Conservation (phyloP, 2,888 invertebrate genomes). For the Aporophyla nigra region DNA sequence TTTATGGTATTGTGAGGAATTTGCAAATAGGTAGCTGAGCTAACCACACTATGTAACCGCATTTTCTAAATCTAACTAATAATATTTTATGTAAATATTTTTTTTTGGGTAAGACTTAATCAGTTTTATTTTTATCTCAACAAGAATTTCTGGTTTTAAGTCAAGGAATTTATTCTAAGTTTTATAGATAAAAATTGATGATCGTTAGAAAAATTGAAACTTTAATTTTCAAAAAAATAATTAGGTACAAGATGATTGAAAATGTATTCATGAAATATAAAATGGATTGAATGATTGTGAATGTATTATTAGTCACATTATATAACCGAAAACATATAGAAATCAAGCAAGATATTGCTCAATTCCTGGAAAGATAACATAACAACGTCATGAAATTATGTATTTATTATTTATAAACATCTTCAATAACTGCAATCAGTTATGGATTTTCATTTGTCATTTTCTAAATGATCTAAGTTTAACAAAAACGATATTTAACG, state of each 20-base stretch:
- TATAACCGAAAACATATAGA: neutral
- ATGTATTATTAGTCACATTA: neutral
- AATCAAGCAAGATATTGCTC: neutral
- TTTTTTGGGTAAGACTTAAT: neutral
- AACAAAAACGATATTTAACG: conserved; percentile 4
- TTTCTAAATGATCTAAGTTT: neutral
- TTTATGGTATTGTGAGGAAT: neutral
- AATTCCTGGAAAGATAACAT: neutral
- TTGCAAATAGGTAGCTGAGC: neutral
- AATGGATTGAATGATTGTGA: neutral
- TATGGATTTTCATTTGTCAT: too few species aligned
- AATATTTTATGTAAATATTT: too few species aligned
- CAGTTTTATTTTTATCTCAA: too few species aligned
- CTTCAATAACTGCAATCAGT: conserved; percentile 1
- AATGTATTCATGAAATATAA: neutral
- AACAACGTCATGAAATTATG: neutral
- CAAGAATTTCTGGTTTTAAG: neutral
- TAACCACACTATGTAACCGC: too few species aligned
- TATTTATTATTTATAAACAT: neutral
- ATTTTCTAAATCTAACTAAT: too few species aligned
- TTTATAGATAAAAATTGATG: neutral
- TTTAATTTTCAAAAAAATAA: neutral
- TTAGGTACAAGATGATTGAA: neutral
- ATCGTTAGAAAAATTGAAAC: neutral
- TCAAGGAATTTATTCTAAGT: neutral